Evolutionary conservation across 2,113 vertebrate genomes (phyloP).

Genomic region (Plecotus auritus): DNA sequence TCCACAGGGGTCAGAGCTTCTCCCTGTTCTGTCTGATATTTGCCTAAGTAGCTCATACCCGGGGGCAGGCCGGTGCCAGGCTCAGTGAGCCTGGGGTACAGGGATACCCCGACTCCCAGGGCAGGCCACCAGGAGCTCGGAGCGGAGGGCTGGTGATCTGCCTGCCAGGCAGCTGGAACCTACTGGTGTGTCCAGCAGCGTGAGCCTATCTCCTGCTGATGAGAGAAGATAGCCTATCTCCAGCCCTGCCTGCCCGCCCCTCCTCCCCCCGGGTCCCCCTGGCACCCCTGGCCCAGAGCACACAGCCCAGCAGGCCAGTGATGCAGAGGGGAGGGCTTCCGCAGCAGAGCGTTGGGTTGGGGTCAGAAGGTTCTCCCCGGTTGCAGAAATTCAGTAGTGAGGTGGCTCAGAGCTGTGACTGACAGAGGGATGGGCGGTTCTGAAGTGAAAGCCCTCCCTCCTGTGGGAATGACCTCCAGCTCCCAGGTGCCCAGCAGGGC

Average conservation of each 20-base stretch:
- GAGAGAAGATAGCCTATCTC: no score
- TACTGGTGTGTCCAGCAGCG: neutral
- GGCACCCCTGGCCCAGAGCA: neutral
- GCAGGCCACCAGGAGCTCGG: neutral
- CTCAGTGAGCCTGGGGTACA: no score
- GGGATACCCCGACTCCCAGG: neutral
- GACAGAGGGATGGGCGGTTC: neutral
- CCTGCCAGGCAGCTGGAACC: neutral
- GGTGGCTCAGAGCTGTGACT: neutral
- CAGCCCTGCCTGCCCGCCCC: no score
- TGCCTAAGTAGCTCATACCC: slow-evolving; percentile 1
- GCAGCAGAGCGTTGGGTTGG: no score
- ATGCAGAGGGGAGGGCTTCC: neutral
- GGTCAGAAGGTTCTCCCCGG: neutral
- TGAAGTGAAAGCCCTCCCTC: neutral
- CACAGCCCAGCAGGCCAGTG: neutral
- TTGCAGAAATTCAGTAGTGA: neutral
- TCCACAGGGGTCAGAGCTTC: neutral
- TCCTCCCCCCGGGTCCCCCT: neutral
- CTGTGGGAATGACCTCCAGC: neutral
- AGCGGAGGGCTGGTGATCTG: neutral
- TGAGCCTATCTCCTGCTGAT: neutral
- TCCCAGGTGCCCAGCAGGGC: neutral
- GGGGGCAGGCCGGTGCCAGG: neutral
- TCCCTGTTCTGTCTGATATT: neutral